A percentile compares a stretch with the other conserved stretches of the same genome.
These are phyloP conservation scores for Caenorhabditis tropicalis DNA, from an alignment of 1,140 invertebrate genomes.

Conservation along the genomic window DNA sequence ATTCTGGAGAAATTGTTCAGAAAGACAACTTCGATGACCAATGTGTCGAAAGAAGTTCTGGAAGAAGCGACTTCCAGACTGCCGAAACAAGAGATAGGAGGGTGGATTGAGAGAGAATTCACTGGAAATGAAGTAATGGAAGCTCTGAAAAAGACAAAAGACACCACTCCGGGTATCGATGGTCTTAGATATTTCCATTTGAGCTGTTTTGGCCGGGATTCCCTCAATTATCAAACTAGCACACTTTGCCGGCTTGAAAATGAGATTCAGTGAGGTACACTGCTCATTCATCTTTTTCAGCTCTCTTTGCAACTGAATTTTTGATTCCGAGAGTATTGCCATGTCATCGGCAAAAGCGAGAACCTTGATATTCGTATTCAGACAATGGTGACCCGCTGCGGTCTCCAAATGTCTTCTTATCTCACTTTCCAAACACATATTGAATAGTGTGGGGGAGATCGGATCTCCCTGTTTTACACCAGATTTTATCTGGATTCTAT, in stretches of 20 bases:
- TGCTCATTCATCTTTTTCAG: neutral
- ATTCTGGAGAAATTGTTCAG: neutral
- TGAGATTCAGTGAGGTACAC: neutral
- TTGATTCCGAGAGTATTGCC: neutral
- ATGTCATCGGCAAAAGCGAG: neutral
- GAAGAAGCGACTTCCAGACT: neutral
- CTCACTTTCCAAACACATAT: neutral
- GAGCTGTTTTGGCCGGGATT: neutral
- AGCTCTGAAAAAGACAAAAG: neutral
- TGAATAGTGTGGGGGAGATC: neutral
- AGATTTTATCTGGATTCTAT: neutral
- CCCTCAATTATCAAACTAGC: too few species aligned
- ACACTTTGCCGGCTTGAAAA: constrained; percentile 1
- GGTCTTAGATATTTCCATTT: neutral
- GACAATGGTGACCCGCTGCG: neutral
- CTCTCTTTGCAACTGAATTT: neutral
- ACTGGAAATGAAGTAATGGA: neutral
- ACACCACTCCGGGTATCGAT: neutral
- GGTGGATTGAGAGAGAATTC: neutral
- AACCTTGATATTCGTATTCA: neutral
- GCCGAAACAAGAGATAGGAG: neutral
- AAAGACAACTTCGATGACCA: neutral
- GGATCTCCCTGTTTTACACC: neutral
- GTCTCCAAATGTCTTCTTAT: neutral
- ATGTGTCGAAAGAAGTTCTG: neutral